Evolutionary conservation across 2,888 invertebrate species (phyloP).

Genomic region (Zygothrica quintamaculata): DNA sequence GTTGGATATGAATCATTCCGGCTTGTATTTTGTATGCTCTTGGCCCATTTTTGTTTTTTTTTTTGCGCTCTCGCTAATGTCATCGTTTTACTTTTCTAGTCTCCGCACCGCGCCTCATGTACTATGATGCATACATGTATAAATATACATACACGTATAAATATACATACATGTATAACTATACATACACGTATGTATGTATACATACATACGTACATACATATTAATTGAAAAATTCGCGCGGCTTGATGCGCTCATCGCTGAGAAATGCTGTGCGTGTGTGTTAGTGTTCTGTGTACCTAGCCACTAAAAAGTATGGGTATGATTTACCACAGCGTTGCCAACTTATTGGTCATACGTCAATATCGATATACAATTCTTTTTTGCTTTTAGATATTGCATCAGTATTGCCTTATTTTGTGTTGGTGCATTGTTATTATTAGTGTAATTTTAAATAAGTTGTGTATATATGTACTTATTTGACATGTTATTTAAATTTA

Average conservation of each 20-base stretch:
- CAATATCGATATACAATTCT: conserved; percentile 76
- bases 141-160: conserved; percentile 28
- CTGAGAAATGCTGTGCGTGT: conserved; percentile 64
- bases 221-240: conserved; percentile 78
- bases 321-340: conserved; percentile 59
- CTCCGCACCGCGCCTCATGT: conserved; percentile 27
- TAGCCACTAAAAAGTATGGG: conserved; percentile 7
- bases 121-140: conserved; percentile 24
- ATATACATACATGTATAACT: conserved; percentile 26
- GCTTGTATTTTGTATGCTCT: conserved; percentile 57
- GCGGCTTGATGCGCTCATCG: conserved; percentile 82
- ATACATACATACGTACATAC: conserved; percentile 30
- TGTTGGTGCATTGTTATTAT: no score
- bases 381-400: no score
- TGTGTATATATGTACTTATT: not conserved
- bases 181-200: conserved; percentile 19
- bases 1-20: conserved; percentile 67
- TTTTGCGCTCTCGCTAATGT: conserved; percentile 46
- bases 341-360: conserved; percentile 77
- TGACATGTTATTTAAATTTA: not conserved
- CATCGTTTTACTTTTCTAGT: conserved; percentile 38
- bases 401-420: no score
- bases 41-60: conserved; percentile 62
- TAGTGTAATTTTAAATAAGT: no score
- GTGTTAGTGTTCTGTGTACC: conserved; percentile 21